Percentiles rank a stretch among this genome's conserved stretches.
Conservation (phyloP, 2,113 vertebrate species). For the Acrocephalus arundinaceus region DNA sequence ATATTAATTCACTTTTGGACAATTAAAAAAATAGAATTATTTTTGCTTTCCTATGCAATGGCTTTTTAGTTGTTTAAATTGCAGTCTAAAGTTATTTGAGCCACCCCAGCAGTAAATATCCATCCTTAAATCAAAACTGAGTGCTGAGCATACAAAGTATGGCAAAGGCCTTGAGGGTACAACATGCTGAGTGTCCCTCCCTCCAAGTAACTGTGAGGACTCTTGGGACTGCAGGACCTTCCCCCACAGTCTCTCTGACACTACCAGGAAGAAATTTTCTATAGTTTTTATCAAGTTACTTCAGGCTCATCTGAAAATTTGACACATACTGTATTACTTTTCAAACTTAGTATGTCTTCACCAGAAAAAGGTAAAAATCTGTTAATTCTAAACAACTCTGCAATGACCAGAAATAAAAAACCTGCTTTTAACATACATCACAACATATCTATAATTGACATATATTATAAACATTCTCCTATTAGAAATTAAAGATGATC, state of each 20-base stretch:
- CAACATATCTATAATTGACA: not conserved
- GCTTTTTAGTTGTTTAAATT: not conserved
- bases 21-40: not conserved
- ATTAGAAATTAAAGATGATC: not conserved
- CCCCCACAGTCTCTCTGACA: not conserved
- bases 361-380: not conserved
- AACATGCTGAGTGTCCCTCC: not conserved
- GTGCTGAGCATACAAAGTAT: not conserved
- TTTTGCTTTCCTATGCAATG: not conserved
- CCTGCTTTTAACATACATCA: not conserved
- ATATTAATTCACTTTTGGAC: not conserved
- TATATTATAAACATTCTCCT: not conserved
- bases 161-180: not conserved
- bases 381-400: not conserved
- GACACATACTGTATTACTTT: not conserved
- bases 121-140: not conserved
- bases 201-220: not conserved
- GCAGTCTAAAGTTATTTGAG: not conserved
- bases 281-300: not conserved
- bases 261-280: not conserved
- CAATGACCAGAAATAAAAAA: not conserved
- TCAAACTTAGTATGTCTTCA: not conserved
- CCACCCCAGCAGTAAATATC: not conserved
- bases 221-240: not conserved
- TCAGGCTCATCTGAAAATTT: not conserved